Evolutionary conservation across 1,140 invertebrate species (phyloP).

Genomic region (Goniozus legneri): DNA sequence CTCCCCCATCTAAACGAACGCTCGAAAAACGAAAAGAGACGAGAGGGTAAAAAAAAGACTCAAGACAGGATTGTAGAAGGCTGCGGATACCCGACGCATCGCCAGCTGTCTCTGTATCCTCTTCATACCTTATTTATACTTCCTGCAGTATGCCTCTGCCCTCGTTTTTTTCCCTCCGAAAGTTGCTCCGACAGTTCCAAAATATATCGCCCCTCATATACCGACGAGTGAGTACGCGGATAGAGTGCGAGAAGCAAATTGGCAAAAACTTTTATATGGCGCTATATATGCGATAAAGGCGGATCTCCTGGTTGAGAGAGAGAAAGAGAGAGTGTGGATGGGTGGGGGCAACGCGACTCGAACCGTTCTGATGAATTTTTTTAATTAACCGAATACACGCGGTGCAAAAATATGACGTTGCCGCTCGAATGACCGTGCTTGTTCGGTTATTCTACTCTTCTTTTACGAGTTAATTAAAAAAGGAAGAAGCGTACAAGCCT

Average conservation of each 20-base stretch:
- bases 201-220: conserved; percentile 4
- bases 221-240: not conserved
- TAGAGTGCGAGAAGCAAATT: not conserved
- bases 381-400: not conserved
- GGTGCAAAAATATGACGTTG: not conserved
- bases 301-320: no score
- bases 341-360: no score
- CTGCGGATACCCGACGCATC: conserved; percentile 14
- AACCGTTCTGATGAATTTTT: no score
- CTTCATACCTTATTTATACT: conserved; percentile 23
- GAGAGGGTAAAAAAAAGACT: not conserved
- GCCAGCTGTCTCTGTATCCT: conserved; percentile 17
- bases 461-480: no score
- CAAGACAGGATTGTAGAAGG: not conserved
- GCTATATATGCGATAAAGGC: not conserved
- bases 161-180: conserved; percentile 14
- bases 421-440: no score
- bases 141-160: conserved; percentile 10
- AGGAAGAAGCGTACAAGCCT: no score
- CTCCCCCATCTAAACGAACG: not conserved
- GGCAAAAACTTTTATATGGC: not conserved
- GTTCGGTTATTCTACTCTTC: no score
- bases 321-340: no score
- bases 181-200: conserved; percentile 9
- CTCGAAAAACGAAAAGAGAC: not conserved